Percentiles rank a stretch among this genome's conserved stretches.
Evolutionary conservation across 1,140 invertebrate species (phyloP).

Genomic region (Magallana angulata): DNA sequence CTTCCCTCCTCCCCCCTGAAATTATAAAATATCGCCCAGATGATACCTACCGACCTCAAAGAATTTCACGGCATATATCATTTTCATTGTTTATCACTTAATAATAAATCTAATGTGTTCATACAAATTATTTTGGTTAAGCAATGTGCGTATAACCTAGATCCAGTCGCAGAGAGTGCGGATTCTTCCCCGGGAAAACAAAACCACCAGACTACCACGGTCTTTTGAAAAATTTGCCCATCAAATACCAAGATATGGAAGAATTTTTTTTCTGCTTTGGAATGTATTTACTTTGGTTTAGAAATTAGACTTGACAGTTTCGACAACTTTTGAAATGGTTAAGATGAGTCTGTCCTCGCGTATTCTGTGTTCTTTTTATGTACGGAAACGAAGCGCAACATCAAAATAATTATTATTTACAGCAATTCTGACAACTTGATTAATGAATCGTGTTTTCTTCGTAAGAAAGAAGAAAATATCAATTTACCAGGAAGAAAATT

Average conservation of each 20-base stretch:
- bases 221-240: not conserved
- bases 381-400: conserved; percentile 2
- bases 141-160: conserved; percentile 27
- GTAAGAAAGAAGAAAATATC: too few relatives aligned
- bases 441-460: not conserved
- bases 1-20: not conserved
- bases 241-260: not conserved
- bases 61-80: conserved; percentile 25
- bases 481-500: too few relatives aligned
- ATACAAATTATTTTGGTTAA: conserved; percentile 36
- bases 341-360: conserved; percentile 3
- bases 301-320: conserved; percentile 28
- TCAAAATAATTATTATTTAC: conserved; percentile 23
- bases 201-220: not conserved
- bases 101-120: conserved; percentile 14
- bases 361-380: not conserved
- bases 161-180: not conserved
- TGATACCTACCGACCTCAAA: not conserved
- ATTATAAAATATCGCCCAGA: conserved; percentile 25
- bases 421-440: not conserved
- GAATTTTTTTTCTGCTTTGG: not conserved
- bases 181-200: not conserved
- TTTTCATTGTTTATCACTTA: conserved; percentile 18
- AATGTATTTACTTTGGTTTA: not conserved
- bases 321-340: conserved; percentile 6